Evolutionary conservation across 2,113 vertebrate genomes (phyloP), one percentile per base, ranked within the genome.

Genomic region (Micronisus gabar): DNA sequence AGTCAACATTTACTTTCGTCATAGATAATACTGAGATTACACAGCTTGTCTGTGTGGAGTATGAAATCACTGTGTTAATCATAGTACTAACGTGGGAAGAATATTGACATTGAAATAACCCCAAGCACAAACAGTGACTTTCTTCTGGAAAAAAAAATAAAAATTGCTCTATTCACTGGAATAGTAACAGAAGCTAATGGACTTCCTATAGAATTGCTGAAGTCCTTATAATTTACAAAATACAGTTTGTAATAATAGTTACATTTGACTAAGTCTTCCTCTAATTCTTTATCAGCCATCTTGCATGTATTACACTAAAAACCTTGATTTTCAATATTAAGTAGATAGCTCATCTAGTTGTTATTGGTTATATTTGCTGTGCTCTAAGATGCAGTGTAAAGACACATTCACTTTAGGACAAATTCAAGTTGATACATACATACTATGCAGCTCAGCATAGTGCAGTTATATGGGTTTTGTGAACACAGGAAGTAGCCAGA

Each of bases 61-160:
- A 73, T 91, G 86, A 96, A 97, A 94, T 95, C 84, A 80, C 29
- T 55, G 58, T 66, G n/a, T 91, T 95, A 96, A 96, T 94, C 78
- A 86, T 75, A 95, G 52, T 58, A 61, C 82, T 75, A 58, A 82
- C 2, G 58, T 95, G 87, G 86, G 89, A 91, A 89, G 91, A 86
- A 88, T 95, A 91, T 89, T 96, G 94, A 82, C 91, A 48, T 76
- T 80, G 38, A 47, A 82, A 76, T 62, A 94, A 95, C 93, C 66
- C 74, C 63, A 58, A 71, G 70, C 81, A 82, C 26, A 70, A 94
- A 59, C 88, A 94, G 68, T 63, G 38, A 41, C 67, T 62, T 41
- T 53, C 30, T 92, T 74, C 40, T 80, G 30, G 26, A 50, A 48
- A 48, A 3, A 15, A 27, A 43, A 36, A 70, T 26, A 63, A 19